phyloP scores from a whole-genome alignment of 2,797 vertebrate genomes.

The Echeneis naucrates region DNA sequence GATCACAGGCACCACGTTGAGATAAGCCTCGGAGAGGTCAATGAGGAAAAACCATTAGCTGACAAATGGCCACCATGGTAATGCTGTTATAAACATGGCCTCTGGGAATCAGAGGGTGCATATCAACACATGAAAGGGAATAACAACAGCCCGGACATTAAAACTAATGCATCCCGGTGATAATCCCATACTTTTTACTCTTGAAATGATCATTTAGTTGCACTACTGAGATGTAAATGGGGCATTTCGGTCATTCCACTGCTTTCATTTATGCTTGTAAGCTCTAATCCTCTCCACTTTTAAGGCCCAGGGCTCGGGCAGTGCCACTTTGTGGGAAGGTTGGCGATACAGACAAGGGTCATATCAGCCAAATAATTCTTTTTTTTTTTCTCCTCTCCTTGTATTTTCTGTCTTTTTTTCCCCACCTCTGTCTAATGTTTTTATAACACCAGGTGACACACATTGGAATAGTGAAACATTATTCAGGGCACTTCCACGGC shows the following conservation, averaged over 20 bases:
- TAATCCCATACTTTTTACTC: slow-evolving; percentile 48
- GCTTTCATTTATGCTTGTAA: slow-evolving; percentile 55
- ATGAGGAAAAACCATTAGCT: slow-evolving; percentile 72
- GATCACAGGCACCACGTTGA: slow-evolving; percentile 61
- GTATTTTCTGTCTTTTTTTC: slow-evolving; percentile 1
- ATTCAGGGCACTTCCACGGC: slow-evolving; percentile 49
- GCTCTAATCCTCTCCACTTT: slow-evolving; percentile 35
- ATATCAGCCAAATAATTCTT: background rate
- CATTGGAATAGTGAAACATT: slow-evolving; percentile 31
- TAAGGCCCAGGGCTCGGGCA: slow-evolving; percentile 25
- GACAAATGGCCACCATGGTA: slow-evolving; percentile 64
- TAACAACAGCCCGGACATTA: slow-evolving; percentile 43
- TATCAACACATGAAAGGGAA: slow-evolving; percentile 53
- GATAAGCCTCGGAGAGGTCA: slow-evolving; percentile 72
- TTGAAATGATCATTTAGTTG: slow-evolving; percentile 59
- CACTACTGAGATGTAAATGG: slow-evolving; percentile 51
- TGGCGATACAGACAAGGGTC: slow-evolving; percentile 13
- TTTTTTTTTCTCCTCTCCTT: background rate
- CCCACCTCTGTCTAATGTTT: slow-evolving; percentile 14
- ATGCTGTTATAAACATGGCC: slow-evolving; percentile 58
- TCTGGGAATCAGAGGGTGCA: slow-evolving; percentile 41
- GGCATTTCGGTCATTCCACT: slow-evolving; percentile 44
- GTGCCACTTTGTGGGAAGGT: slow-evolving; percentile 9
- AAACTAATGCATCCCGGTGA: slow-evolving; percentile 53
- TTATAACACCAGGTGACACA: slow-evolving; percentile 20